Evolutionary conservation across 2,113 vertebrate species (phyloP), one percentile per base, ranked within the genome.

Genomic region (Gymnorhina tibicen): DNA sequence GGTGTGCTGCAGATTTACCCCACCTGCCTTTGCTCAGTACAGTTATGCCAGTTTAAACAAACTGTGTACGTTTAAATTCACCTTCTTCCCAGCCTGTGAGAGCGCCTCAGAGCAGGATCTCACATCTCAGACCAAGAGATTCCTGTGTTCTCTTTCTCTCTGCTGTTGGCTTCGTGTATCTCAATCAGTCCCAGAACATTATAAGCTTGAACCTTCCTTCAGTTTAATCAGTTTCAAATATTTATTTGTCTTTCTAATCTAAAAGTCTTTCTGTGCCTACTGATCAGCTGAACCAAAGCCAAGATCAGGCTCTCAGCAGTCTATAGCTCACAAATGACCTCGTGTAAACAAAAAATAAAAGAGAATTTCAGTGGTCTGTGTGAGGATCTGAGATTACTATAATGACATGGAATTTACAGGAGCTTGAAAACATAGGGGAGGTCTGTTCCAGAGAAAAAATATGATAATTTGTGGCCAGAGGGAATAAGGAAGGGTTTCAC

Each of bases 371-470:
- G 37, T 27, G 53, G 52, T 87, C 59, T 88, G 9, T 16, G 72
- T 83, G 82, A 97, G 92, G 96, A 91, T 92, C 82, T 93, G 89
- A 78, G 86, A 94, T 95, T 56, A 20, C 63, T 58, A 2, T 87
- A 97, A 92, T 83, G 90, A 74, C 83, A 92, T 6, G 56, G 90
- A 95, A 95, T 85, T 95, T 75, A 17, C 55, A 95, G 76, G 75
- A 68, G 74, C 74, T 95, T 91, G 80, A 74, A 89, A 94, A 91
- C 41, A 58, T 58, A 86, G 49, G 26, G 41, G 64, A 97, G 74
- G 69, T 69, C 79, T 97, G 91, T 96, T 96, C 97, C 82, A 78
- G 84, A 94, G 93, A 97, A 96, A 91, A 98, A 98, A 97, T 95
- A 96, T 73, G 95, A 72, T 97, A 81, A 97, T 97, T 95, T 93